Conservation (phyloP, 2,888 invertebrate species). For the Aleiodes leptofemur region DNA sequence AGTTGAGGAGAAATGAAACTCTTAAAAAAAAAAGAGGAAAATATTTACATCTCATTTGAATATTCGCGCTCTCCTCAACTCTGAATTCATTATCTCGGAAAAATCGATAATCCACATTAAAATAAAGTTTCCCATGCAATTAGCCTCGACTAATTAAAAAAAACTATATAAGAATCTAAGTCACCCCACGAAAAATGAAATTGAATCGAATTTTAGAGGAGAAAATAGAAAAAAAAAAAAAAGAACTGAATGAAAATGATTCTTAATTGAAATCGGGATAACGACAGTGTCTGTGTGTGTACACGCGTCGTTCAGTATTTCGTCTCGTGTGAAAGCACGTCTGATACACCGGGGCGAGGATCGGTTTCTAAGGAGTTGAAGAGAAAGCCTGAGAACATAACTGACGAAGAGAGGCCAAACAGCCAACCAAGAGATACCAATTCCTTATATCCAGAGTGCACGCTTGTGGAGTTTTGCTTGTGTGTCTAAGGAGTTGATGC, state of each 20-base stretch:
- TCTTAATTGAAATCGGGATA: not conserved
- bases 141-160: not conserved
- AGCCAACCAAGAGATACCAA: constrained; percentile 47
- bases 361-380: constrained; percentile 72
- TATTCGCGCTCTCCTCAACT: constrained; percentile 13
- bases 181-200: not conserved
- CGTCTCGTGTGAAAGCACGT: constrained; percentile 71
- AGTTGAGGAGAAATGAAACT: too few species aligned
- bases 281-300: constrained; percentile 33
- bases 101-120: not conserved
- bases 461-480: constrained; percentile 15
- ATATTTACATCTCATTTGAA: too few species aligned
- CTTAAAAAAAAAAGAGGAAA: too few species aligned
- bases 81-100: not conserved
- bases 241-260: constrained; percentile 1
- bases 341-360: constrained; percentile 57
- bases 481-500: constrained; percentile 36
- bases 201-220: not conserved
- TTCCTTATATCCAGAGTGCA: constrained; percentile 49
- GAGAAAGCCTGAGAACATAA: constrained; percentile 75
- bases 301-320: constrained; percentile 49
- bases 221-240: not conserved
- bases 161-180: not conserved
- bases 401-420: constrained; percentile 54
- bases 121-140: not conserved